Evolutionary conservation across 1,140 invertebrate genomes (phyloP), one percentile per base, ranked within the genome.

Genomic region (Papilio xuthus): DNA sequence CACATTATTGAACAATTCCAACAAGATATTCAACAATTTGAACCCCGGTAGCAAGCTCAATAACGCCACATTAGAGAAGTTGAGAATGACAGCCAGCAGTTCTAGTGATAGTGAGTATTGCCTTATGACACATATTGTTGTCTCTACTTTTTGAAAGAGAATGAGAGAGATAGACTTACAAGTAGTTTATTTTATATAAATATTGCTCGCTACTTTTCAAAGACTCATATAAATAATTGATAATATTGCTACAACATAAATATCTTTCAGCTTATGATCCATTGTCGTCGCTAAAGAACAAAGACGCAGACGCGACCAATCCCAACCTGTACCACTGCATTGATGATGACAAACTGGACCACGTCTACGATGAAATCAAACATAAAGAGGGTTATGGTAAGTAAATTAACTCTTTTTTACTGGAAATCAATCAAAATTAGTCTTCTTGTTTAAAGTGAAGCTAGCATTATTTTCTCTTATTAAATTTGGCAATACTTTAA

Each of bases 341-440:
- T 79, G 96, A 97, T 69, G 95, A 96, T 56, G 95, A 96, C 72
- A 96, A 96, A 83, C 86, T 96, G 15, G 97, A 98, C 82, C 98
- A 98, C 88, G 95, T 98, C 0, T 99, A 99, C 86, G 97, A 98
- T 90, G 98, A 99, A 93, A 98, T 98, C 78, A 98, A 98, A 88
- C 96, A 97, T 37, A 97, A 97, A 81, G 96, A 96, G 75, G 94
- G 90, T 78, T 90, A 88, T 74, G 92, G 91, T 94, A 84, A 83
- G 82, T 82, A 78, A 69, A 4, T 37, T 60, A 60, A 7, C 10
- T 15, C 23, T 28, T 23, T 37, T 23, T 1, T 37, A 37, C 0
- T 37, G 32, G 0, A 37, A 37, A 3, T 37, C 32, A 37, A 37
- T 37, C 4, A 37, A 1, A 37, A 37, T 37, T 7, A 1, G 7